Conservation (phyloP, 2,888 invertebrate species). For the Tanypteryx hageni region DNA sequence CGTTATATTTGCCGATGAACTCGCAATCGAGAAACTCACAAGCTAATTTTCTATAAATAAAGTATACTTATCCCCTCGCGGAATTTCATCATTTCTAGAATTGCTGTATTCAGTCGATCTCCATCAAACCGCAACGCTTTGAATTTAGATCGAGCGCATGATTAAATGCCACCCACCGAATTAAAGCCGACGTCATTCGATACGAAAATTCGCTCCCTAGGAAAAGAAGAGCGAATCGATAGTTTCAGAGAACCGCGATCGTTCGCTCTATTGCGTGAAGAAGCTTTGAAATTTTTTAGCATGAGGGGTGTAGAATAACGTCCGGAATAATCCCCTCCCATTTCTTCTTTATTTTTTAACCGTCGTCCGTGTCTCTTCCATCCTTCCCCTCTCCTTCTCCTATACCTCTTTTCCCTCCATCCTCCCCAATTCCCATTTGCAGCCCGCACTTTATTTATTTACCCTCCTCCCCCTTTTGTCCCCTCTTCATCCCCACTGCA, state of each 20-base stretch:
- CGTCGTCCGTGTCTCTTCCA: background rate
- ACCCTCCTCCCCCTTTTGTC: constrained; percentile 43
- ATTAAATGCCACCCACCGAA: too few relatives aligned
- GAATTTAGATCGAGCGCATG: too few relatives aligned
- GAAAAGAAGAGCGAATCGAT: too few relatives aligned
- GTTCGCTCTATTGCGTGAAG: background rate
- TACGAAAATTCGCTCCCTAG: too few relatives aligned
- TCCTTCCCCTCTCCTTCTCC: background rate
- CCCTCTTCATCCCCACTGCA: constrained; percentile 48
- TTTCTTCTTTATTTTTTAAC: background rate
- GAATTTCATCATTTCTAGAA: too few relatives aligned
- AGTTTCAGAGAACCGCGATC: background rate
- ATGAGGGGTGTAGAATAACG: background rate
- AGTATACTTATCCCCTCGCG: too few relatives aligned
- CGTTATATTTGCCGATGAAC: too few relatives aligned
- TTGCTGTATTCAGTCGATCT: too few relatives aligned
- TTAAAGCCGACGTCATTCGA: too few relatives aligned
- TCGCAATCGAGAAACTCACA: too few relatives aligned
- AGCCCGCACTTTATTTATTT: background rate
- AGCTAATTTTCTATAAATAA: too few relatives aligned
- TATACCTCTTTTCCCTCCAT: background rate
- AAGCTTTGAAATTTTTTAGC: background rate
- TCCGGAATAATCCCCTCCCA: background rate
- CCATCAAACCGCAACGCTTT: too few relatives aligned
- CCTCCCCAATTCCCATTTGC: constrained; percentile 4